A percentile compares a stretch with the other conserved stretches of the same genome.
phyloP scores from a whole-genome alignment of 2,113 vertebrate species.

The Oxygymnocypris stewartii region DNA sequence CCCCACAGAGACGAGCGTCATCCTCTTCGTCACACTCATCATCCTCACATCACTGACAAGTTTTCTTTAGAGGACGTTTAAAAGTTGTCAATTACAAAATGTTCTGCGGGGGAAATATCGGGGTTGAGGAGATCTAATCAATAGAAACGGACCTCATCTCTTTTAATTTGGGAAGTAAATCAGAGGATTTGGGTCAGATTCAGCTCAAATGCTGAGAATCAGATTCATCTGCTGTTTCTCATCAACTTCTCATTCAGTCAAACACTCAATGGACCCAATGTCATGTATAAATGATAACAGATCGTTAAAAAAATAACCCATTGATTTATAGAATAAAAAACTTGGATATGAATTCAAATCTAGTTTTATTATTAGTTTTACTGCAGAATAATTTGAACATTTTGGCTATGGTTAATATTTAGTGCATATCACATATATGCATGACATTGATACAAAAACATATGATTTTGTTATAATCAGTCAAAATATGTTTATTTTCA shows the following conservation, averaged over 20 bases:
- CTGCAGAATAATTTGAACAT: neutral
- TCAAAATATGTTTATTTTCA: no score
- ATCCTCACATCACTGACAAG: constrained; percentile 38
- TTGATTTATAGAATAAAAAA: neutral
- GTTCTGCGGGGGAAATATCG: neutral
- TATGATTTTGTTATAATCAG: neutral
- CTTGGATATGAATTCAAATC: neutral
- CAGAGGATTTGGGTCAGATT: neutral
- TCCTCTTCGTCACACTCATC: constrained; percentile 46
- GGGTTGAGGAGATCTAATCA: neutral
- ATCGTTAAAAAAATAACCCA: neutral
- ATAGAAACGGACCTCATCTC: neutral
- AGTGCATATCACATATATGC: neutral
- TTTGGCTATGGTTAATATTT: neutral
- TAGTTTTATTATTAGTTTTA: no score
- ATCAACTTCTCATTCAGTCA: neutral
- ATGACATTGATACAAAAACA: no score
- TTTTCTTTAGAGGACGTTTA: constrained; percentile 31
- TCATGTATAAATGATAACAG: neutral
- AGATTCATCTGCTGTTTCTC: neutral
- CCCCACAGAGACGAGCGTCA: constrained; percentile 36
- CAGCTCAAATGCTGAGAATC: neutral
- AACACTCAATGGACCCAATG: neutral
- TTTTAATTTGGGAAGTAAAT: neutral
- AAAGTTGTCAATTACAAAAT: constrained; percentile 21